Evolutionary conservation across 2,113 vertebrate genomes (phyloP), one percentile per base, ranked within the genome.

Genomic region (Meriones unguiculatus): DNA sequence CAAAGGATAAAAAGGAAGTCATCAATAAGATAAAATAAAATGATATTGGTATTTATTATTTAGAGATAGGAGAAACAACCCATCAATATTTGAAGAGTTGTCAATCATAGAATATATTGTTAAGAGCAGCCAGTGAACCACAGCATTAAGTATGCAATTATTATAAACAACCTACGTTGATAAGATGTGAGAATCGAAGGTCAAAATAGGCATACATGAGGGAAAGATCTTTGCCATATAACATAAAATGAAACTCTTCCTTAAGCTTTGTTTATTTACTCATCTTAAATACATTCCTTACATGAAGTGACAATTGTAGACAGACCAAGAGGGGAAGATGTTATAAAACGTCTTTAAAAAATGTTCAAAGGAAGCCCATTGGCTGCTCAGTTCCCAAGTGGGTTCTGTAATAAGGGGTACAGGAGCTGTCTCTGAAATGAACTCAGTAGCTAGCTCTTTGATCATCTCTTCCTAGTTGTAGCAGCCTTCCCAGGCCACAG

Each of bases 221-320:
- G 3, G 3, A 92, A 90, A 57, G 18, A 32, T 35, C 10, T 35
- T 87, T 89, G 10, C 70, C 62, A 81, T 30, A 38, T 25, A 94
- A 57, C 41, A 1, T 59, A 70, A n/a, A 81, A 81, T n/a, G 46
- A 24, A 59, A 59, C 13, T 59, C 20, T 14, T 7, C 8, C 24
- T 6, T 78, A 80, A 81, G 6, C 1, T 84, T 78, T 89, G 24
- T 75, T 67, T 67, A 77, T 84, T 65, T 30, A 2, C 1, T 3
- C 6, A 81, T 38, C 70, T 96, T 91, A 81, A 52, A 94, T 57
- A 87, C 52, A 80, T 54, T 46, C 77, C 8, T 65, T 52, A 85
- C 28, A 67, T 20, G 4, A 91, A 22, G 3, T 64, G 38, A 30
- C 9, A 81, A 81, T 32, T 24, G 1, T 41, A 89, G 2, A 73